Percentiles rank a stretch among this genome's conserved stretches.
phyloP scores from a whole-genome alignment of 2,797 vertebrate species.

The Channa striata region DNA sequence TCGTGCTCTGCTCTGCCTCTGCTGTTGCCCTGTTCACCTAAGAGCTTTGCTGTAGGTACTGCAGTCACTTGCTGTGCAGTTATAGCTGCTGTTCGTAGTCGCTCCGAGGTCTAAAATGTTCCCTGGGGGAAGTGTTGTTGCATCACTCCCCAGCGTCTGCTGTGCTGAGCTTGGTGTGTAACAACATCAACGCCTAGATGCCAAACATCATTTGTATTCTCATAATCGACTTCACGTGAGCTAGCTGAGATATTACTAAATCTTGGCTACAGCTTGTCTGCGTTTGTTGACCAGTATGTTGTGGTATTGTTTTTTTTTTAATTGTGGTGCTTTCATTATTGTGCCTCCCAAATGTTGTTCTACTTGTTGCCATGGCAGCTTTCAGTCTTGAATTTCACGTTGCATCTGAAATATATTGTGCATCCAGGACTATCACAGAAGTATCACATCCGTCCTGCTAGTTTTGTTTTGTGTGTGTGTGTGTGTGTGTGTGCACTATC shows the following conservation, averaged over 20 bases:
- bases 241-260: not conserved
- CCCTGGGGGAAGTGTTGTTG: too few species aligned
- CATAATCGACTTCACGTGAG: not conserved
- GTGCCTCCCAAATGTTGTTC: slow-evolving; percentile 8
- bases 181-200: not conserved
- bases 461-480: not conserved
- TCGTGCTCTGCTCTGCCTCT: not conserved
- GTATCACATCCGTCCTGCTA: slow-evolving; percentile 7
- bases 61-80: not conserved
- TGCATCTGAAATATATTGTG: slow-evolving; percentile 27
- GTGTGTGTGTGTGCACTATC: not conserved
- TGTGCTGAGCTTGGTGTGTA: not conserved
- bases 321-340: slow-evolving; percentile 22
- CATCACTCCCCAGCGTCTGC: not conserved
- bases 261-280: not conserved
- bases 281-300: not conserved
- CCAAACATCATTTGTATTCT: not conserved
- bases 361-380: slow-evolving; percentile 58
- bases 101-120: too few species aligned
- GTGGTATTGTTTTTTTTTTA: not conserved
- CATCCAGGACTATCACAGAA: not conserved
- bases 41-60: not conserved
- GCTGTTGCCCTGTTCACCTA: not conserved
- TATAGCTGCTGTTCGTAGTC: not conserved
- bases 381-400: slow-evolving; percentile 26